These are phyloP conservation scores for Cryptoblepharus egeriae DNA, from an alignment of 2,797 vertebrate species.

Conservation along the genomic window DNA sequence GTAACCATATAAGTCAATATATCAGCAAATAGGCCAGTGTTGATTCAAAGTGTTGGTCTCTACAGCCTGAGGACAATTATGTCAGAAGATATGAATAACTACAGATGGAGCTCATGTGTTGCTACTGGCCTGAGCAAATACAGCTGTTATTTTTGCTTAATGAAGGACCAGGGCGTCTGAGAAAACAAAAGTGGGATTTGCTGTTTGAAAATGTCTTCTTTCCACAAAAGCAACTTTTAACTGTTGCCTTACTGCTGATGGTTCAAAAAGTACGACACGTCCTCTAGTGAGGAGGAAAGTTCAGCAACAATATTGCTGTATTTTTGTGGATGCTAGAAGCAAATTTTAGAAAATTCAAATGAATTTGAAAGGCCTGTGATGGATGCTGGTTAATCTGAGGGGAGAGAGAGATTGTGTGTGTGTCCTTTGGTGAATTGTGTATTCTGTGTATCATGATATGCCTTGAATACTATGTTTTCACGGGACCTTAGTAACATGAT, in stretches of 20 bases:
- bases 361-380: not conserved
- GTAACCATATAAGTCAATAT: constrained; percentile 1
- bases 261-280: not conserved
- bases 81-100: not conserved
- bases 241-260: not conserved
- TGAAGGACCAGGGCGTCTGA: not conserved
- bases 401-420: no score
- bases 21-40: not conserved
- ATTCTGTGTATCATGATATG: no score
- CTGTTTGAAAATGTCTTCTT: not conserved
- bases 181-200: constrained; percentile 16
- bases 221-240: not conserved
- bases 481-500: not conserved
- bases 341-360: not conserved
- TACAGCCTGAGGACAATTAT: constrained; percentile 5
- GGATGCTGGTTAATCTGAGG: not conserved
- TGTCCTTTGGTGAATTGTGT: no score
- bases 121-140: constrained; percentile 3
- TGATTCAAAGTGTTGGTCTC: not conserved
- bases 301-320: not conserved
- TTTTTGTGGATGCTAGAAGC: not conserved
- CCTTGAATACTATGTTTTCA: not conserved
- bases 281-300: not conserved
- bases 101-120: not conserved
- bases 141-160: constrained; percentile 23